Percentiles rank a stretch among this genome's conserved stretches.
Conservation (phyloP, 2,888 invertebrate species). For the Epicampocera succincta region DNA sequence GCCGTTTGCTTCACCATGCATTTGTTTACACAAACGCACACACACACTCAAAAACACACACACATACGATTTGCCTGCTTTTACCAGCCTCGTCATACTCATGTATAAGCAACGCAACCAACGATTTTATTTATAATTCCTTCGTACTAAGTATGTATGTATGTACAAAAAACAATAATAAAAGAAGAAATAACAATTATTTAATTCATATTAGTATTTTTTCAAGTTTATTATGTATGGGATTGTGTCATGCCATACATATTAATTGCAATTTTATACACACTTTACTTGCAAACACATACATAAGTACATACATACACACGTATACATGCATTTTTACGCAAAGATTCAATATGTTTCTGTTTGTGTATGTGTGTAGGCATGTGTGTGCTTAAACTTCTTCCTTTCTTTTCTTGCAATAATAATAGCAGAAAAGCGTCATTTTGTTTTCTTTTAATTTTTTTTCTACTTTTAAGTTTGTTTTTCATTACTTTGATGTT, state of each 20-base stretch:
- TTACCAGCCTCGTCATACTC: too few species aligned
- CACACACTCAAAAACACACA: too few species aligned
- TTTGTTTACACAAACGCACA: neutral
- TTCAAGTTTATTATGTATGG: conserved; percentile 55
- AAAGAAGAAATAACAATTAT: conserved; percentile 41
- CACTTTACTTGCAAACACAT: too few species aligned
- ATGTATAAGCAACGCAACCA: too few species aligned
- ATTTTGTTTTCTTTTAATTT: conserved; percentile 7
- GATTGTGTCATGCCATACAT: conserved; percentile 55
- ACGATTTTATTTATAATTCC: conserved; percentile 7
- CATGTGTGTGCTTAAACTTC: neutral
- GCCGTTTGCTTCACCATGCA: conserved; percentile 17
- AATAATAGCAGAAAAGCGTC: neutral
- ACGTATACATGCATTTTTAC: too few species aligned
- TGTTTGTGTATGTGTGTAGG: too few species aligned
- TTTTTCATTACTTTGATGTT: conserved; percentile 40
- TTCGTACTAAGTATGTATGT: conserved; percentile 5
- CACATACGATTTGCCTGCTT: too few species aligned
- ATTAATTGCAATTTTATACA: conserved; percentile 55
- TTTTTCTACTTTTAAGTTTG: conserved; percentile 17
- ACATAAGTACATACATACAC: too few species aligned
- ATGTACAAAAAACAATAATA: neutral
- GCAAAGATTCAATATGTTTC: neutral
- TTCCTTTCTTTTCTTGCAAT: conserved; percentile 49
- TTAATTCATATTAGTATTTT: conserved; percentile 58